Conservation (phyloP, 2,888 invertebrate genomes). For the Chaetoderma sp. region DNA sequence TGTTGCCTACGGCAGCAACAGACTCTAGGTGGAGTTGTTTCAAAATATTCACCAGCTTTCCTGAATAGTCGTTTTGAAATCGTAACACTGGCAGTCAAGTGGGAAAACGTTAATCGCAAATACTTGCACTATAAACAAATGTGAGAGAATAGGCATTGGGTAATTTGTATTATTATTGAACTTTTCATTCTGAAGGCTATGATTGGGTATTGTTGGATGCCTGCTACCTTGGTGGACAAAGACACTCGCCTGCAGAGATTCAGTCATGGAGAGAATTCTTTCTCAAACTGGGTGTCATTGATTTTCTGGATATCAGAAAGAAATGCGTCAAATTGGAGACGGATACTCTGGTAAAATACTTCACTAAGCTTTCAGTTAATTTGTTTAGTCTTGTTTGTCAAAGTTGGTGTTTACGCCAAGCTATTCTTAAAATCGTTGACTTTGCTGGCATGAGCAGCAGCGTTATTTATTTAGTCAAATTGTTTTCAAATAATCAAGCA, state of each 20-base stretch:
- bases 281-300: conserved; percentile 54
- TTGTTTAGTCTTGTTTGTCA: too few relatives aligned
- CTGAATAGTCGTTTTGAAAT: too few relatives aligned
- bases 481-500: too few relatives aligned
- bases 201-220: conserved; percentile 60
- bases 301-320: conserved; percentile 49
- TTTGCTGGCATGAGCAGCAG: not conserved
- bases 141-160: not conserved
- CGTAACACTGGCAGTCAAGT: too few relatives aligned
- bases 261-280: conserved; percentile 60
- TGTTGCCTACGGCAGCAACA: too few relatives aligned
- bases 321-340: conserved; percentile 37
- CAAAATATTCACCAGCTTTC: too few relatives aligned
- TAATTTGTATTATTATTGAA: not conserved
- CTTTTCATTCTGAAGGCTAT: conserved; percentile 46
- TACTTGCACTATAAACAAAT: too few relatives aligned
- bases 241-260: conserved; percentile 29
- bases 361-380: too few relatives aligned
- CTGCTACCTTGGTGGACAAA: conserved; percentile 55
- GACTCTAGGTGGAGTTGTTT: too few relatives aligned
- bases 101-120: too few relatives aligned
- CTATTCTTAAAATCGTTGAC: not conserved
- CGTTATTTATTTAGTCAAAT: too few relatives aligned
- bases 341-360: conserved; percentile 43
- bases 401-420: too few relatives aligned